Evolutionary conservation across 2,797 vertebrate species (phyloP).

Genomic region (Hypotaenidia okinawae): DNA sequence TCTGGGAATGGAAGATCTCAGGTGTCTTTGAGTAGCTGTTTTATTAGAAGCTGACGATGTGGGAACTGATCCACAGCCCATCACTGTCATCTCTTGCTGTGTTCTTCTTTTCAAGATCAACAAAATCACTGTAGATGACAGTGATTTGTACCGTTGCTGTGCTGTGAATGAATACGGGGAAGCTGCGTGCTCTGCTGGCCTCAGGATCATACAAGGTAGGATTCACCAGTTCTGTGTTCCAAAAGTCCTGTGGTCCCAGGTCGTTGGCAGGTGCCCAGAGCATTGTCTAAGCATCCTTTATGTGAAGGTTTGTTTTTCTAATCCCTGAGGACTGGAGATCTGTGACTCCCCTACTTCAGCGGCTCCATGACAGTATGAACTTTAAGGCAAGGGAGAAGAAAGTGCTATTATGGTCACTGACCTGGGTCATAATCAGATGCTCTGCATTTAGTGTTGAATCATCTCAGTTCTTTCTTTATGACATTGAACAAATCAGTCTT

Average conservation of each 20-base stretch:
- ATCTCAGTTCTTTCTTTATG: not conserved
- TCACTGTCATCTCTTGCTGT: not conserved
- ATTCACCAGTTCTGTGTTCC: not conserved
- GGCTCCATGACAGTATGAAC: not conserved
- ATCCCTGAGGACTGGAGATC: not conserved
- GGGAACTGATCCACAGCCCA: not conserved
- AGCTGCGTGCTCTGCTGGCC: conserved; percentile 79
- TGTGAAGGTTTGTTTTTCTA: not conserved
- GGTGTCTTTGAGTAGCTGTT: not conserved
- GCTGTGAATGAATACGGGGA: conserved; percentile 86
- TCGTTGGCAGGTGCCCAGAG: not conserved
- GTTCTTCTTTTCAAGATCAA: conserved; percentile 77
- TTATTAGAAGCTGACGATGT: not conserved
- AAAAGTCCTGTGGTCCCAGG: not conserved
- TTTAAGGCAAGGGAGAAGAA: not conserved
- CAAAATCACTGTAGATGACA: conserved; percentile 76
- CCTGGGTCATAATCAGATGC: not conserved
- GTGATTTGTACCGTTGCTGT: conserved; percentile 84
- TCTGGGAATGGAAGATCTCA: not conserved
- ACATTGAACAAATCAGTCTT: not conserved
- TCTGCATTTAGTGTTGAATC: not conserved
- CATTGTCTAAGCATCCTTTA: not conserved
- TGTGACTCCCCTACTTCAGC: not conserved
- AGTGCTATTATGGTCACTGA: not conserved
- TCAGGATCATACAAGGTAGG: conserved; percentile 85